Evolutionary conservation across 2,888 invertebrate species (phyloP).

Genomic region (Therioaphis trifolii): DNA sequence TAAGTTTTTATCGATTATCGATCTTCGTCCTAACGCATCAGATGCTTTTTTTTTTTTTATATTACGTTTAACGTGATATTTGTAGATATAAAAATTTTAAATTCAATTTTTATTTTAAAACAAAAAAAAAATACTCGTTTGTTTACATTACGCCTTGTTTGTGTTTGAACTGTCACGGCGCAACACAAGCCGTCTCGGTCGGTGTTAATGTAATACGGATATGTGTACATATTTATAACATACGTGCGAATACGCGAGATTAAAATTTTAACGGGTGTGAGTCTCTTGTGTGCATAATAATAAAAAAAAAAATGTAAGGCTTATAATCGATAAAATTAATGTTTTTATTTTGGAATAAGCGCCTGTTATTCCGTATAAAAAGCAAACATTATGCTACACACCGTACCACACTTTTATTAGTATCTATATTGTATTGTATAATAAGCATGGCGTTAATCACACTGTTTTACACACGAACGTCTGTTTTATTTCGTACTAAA

Average conservation of each 20-base stretch:
- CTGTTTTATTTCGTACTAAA: not conserved
- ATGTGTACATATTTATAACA: not conserved
- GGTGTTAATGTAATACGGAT: not conserved
- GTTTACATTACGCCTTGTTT: not conserved
- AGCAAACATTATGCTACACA: not conserved
- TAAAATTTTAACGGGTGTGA: not conserved
- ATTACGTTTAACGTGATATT: not conserved
- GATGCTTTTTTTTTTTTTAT: no score
- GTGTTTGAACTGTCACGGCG: not conserved
- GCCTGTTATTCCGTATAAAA: not conserved
- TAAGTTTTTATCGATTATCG: not conserved
- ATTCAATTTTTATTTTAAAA: not conserved
- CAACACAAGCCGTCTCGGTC: not conserved
- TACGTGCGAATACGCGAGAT: constrained; percentile 2
- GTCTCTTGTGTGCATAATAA: no score
- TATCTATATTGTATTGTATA: no score
- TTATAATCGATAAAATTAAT: not conserved
- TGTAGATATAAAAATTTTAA: not conserved
- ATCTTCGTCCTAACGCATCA: not conserved
- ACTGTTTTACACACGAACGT: not conserved
- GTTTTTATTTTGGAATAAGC: not conserved
- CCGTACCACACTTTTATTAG: not conserved
- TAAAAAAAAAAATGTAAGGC: not conserved
- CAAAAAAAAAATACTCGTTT: not conserved
- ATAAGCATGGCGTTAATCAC: no score